Percentiles rank a stretch among this genome's conserved stretches.
Conservation (phyloP, 2,888 invertebrate genomes). For the Volucella zonaria region DNA sequence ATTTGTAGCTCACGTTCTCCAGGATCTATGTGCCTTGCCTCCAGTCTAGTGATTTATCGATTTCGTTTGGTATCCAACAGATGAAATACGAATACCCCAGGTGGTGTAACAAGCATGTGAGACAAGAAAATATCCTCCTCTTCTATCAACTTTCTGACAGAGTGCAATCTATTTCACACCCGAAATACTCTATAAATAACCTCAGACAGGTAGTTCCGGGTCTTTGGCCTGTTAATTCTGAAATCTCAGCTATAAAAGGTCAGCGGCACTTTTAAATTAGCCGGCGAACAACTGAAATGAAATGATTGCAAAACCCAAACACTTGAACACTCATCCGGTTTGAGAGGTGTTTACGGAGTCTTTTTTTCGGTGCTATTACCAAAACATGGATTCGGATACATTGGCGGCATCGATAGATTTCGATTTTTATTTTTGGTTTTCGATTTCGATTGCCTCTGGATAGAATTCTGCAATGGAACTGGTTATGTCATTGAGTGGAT, state of each 20-base stretch:
- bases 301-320: constrained; percentile 19
- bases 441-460: constrained; percentile 3
- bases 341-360: not conserved
- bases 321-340: constrained; percentile 27
- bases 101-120: too few species aligned
- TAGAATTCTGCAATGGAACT: constrained; percentile 12
- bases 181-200: not conserved
- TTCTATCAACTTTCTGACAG: not conserved
- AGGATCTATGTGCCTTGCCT: not conserved
- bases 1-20: not conserved
- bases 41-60: constrained; percentile 10
- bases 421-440: not conserved
- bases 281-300: constrained; percentile 18
- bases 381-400: not conserved
- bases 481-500: constrained; percentile 10
- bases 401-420: constrained; percentile 2
- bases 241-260: not conserved
- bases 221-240: constrained; percentile 11
- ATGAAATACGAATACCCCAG: too few species aligned
- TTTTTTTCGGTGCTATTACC: constrained; percentile 8
- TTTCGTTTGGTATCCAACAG: not conserved
- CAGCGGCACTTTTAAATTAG: constrained; percentile 39
- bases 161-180: not conserved
- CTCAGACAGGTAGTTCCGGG: constrained; percentile 22
- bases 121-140: too few species aligned